These are phyloP conservation scores for Spongia lamella DNA, from an alignment of 37 sponge, comb jelly and placozoan genomes.

Conservation along the genomic window DNA sequence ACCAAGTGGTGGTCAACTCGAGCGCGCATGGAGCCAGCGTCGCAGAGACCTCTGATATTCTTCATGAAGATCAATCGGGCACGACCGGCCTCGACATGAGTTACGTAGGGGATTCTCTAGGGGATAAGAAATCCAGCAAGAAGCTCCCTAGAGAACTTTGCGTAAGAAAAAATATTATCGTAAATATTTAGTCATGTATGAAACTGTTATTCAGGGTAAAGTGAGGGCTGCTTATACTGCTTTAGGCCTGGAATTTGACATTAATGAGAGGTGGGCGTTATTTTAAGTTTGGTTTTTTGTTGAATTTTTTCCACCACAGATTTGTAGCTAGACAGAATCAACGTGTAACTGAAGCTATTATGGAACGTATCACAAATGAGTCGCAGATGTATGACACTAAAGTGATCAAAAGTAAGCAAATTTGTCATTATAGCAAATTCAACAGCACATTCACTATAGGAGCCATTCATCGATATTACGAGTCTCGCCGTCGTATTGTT, in stretches of 20 bases:
- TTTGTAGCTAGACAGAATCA: slow-evolving; percentile 76
- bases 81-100: slow-evolving; percentile 2
- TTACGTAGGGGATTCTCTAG: not conserved
- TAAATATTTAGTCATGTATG: not conserved
- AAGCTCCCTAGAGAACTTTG: slow-evolving; percentile 83
- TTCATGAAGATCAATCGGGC: slow-evolving; percentile 18
- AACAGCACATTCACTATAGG: slow-evolving; percentile 4
- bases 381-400: slow-evolving; percentile 33
- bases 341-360: slow-evolving; percentile 71
- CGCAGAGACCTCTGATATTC: slow-evolving; percentile 34
- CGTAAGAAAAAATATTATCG: slow-evolving; percentile 41
- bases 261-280: slow-evolving; percentile 64
- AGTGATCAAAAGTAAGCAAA: slow-evolving; percentile 67
- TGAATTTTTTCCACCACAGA: slow-evolving; percentile 17
- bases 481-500: slow-evolving; percentile 75
- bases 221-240: slow-evolving; percentile 73
- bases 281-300: not conserved
- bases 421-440: not conserved
- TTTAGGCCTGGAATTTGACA: slow-evolving; percentile 73
- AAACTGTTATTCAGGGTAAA: slow-evolving; percentile 42
- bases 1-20: slow-evolving; percentile 17
- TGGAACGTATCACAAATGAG: slow-evolving; percentile 63
- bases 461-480: slow-evolving; percentile 81
- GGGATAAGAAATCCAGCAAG: slow-evolving; percentile 35
- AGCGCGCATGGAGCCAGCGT: slow-evolving; percentile 4